phyloP scores from a whole-genome alignment of 2,888 invertebrate genomes.

The Aleiodes alternator region DNA sequence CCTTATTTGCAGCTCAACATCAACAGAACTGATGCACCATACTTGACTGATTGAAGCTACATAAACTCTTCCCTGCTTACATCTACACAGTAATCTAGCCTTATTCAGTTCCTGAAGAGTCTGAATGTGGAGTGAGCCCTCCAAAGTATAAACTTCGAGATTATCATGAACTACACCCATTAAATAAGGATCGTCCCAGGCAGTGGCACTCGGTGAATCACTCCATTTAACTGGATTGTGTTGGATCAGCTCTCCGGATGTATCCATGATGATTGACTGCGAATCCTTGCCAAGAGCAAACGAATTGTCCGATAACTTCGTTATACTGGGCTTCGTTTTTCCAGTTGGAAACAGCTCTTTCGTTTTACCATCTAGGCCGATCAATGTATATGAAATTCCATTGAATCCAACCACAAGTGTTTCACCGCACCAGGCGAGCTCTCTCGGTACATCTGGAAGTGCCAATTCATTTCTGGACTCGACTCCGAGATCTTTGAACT shows the following conservation, averaged over 20 bases:
- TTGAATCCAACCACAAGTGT: conserved; percentile 71
- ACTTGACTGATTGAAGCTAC: conserved; percentile 92
- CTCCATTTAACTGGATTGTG: conserved; percentile 88
- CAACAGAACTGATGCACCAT: conserved; percentile 90
- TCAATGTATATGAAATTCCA: conserved; percentile 70
- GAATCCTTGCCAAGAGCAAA: conserved; percentile 92
- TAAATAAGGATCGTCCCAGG: conserved; percentile 95
- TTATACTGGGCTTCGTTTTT: conserved; percentile 88
- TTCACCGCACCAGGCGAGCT: conserved; percentile 72
- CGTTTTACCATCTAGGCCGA: conserved; percentile 79
- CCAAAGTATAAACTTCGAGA: conserved; percentile 91
- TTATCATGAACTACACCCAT: conserved; percentile 89
- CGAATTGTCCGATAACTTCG: conserved; percentile 84
- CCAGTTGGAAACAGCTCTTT: conserved; percentile 92
- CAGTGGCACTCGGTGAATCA: conserved; percentile 86
- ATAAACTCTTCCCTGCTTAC: conserved; percentile 88
- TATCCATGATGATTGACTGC: conserved; percentile 90
- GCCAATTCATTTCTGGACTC: conserved; percentile 75
- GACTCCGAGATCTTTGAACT: conserved; percentile 81
- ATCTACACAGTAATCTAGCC: conserved; percentile 85
- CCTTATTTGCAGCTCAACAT: conserved; percentile 89
- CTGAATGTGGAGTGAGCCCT: conserved; percentile 89
- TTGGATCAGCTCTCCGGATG: conserved; percentile 82
- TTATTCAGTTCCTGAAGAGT: conserved; percentile 85
- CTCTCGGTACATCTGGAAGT: conserved; percentile 75